Evolutionary conservation across 2,888 invertebrate species (phyloP).

Genomic region (Nephrotoma flavescens): DNA sequence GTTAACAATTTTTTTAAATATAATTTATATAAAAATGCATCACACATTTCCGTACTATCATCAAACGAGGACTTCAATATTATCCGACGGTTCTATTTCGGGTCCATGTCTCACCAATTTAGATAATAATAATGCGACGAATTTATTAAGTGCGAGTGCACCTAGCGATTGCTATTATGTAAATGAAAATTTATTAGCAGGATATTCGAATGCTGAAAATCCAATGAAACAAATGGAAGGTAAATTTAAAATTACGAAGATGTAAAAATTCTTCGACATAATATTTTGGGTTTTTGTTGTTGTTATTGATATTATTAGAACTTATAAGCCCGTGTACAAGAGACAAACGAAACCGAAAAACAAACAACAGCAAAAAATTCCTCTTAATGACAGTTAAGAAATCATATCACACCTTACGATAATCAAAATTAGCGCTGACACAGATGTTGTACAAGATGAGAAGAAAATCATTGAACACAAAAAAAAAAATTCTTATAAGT

Average conservation of each 20-base stretch:
- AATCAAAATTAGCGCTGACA: conserved; percentile 6
- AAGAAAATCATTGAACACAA: background rate
- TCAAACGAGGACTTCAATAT: conserved; percentile 5
- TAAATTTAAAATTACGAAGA: background rate
- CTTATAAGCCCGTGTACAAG: background rate
- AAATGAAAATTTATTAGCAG: conserved; percentile 27
- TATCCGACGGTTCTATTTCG: background rate
- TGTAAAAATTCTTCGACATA: background rate
- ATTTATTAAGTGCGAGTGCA: conserved; percentile 23
- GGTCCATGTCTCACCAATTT: background rate
- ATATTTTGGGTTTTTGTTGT: background rate
- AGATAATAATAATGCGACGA: background rate
- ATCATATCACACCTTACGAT: background rate
- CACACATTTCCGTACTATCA: conserved; percentile 15
- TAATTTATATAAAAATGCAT: conserved; percentile 15
- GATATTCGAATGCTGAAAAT: conserved; percentile 34
- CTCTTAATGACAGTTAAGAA: background rate
- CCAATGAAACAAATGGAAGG: conserved; percentile 74
- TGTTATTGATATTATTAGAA: background rate
- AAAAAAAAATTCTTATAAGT: background rate
- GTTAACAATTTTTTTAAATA: background rate
- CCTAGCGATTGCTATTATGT: conserved; percentile 27
- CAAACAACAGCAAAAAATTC: background rate
- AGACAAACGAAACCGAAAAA: background rate
- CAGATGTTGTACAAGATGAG: background rate